Evolutionary conservation across 2,888 invertebrate species (phyloP).

Genomic region (Sarcophaga subvicina): DNA sequence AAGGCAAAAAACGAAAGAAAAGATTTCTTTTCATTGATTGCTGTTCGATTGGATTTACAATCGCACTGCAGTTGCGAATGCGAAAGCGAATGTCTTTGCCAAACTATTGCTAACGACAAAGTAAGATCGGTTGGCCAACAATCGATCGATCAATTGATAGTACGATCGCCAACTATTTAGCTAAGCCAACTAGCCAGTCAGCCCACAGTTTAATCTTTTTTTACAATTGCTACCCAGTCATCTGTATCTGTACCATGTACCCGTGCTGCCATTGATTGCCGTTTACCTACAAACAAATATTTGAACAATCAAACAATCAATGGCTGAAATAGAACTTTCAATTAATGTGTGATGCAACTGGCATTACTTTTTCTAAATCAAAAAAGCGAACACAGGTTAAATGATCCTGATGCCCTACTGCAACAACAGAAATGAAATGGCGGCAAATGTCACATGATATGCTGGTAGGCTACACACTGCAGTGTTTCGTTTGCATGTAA

Average conservation of each 20-base stretch:
- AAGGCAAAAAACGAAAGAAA: slow-evolving; percentile 10
- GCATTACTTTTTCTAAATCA: slow-evolving; percentile 28
- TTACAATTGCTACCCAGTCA: slow-evolving; percentile 46
- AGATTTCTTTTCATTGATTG: slow-evolving; percentile 59
- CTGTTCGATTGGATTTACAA: slow-evolving; percentile 6
- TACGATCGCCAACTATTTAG: background rate
- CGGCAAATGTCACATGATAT: too few species aligned
- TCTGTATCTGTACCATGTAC: slow-evolving; percentile 47
- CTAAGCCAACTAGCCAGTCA: slow-evolving; percentile 20
- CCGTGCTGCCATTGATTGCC: background rate
- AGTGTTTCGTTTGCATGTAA: too few species aligned
- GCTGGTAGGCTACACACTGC: too few species aligned
- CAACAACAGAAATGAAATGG: background rate
- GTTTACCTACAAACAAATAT: slow-evolving; percentile 59
- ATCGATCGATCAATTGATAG: slow-evolving; percentile 24
- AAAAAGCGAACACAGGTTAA: slow-evolving; percentile 2
- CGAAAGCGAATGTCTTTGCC: slow-evolving; percentile 16
- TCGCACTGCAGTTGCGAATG: slow-evolving; percentile 34
- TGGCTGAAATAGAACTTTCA: slow-evolving; percentile 50
- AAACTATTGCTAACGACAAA: background rate
- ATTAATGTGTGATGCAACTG: slow-evolving; percentile 59
- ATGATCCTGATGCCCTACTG: slow-evolving; percentile 6
- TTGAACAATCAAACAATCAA: slow-evolving; percentile 57
- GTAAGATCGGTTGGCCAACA: slow-evolving; percentile 18
- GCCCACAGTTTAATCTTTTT: slow-evolving; percentile 66